These are phyloP conservation scores for Gymnarchus niloticus DNA, from an alignment of 2,113 vertebrate species.

Conservation along the genomic window DNA sequence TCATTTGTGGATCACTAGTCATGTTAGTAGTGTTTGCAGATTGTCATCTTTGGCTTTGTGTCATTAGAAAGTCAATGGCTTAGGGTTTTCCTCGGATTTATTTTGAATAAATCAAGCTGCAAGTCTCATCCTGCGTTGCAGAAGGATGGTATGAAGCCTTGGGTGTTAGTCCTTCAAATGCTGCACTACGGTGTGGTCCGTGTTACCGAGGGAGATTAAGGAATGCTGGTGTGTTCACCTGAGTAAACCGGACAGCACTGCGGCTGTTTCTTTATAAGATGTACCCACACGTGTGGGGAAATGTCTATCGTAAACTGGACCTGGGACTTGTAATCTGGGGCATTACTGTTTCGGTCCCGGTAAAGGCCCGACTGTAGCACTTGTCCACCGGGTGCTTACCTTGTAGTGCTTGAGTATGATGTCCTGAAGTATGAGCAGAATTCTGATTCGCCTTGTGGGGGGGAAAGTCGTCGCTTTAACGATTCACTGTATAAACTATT, in stretches of 20 bases:
- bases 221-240: neutral
- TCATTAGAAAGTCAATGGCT: neutral
- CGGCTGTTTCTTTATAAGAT: neutral
- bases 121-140: neutral
- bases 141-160: neutral
- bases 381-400: neutral
- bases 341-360: neutral
- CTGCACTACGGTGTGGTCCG: neutral
- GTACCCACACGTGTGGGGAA: neutral
- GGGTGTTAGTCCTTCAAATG: too few relatives aligned
- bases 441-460: neutral
- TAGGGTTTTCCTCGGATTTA: neutral
- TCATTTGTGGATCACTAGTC: neutral
- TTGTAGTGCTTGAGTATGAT: neutral
- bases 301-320: neutral
- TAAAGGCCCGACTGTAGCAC: neutral
- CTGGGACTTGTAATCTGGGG: neutral
- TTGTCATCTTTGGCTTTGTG: neutral
- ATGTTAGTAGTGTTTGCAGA: neutral
- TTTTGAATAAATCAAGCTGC: neutral
- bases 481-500: neutral
- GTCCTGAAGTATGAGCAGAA: neutral
- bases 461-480: neutral
- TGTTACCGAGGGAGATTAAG: neutral
- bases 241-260: neutral